Base-by-base conservation (phyloP, 2,113 vertebrate genomes). In the Nothoprocta pentlandii region DNA sequence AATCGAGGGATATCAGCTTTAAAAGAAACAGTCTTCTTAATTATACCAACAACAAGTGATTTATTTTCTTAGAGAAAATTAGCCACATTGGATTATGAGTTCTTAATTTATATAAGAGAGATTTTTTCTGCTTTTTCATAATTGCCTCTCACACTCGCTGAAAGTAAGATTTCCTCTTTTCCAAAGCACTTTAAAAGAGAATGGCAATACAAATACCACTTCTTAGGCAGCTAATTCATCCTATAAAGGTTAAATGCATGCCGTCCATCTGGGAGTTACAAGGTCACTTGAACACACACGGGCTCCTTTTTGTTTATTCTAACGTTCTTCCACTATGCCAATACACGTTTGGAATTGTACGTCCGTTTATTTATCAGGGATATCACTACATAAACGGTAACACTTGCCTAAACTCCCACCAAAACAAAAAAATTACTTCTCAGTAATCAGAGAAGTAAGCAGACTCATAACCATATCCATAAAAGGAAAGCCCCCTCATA, bases 1-100 rank as follows among this genome's bases (percentile, higher is more conserved):
- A 79, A 32, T 25, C 30, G 62, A 4, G 22, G 39, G 70, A 59
- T 32, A 80, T n/a, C 56, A 92, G 21, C 69, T 89, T 90, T 71
- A 75, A 68, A 71, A 73, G 30, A 74, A 88, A 13, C 19, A 46
- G 74, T 63, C 46, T 1, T 90, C 66, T 90, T 93, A 84, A 92
- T 81, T 90, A 87, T 80, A 92, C 87, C 81, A 94, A 93, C 85
- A 64, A 78, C 56, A 92, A 90, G 39, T n/a, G 28, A 67, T 84
- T 87, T 89, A 86, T 70, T 67, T 87, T n/a, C 73, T 92, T 64
- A 42, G 14, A 63, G 34, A 80, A 34, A 54, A 96, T 96, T 85
- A 96, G 77, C 39, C 56, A 90, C 80, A 68, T 51, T 68, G 56
- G 47, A 93, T 94, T 93, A 71, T 6, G 19, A 21, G 51, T 22